Conservation (phyloP, 2,888 invertebrate species). For the Tenthredo livida region DNA sequence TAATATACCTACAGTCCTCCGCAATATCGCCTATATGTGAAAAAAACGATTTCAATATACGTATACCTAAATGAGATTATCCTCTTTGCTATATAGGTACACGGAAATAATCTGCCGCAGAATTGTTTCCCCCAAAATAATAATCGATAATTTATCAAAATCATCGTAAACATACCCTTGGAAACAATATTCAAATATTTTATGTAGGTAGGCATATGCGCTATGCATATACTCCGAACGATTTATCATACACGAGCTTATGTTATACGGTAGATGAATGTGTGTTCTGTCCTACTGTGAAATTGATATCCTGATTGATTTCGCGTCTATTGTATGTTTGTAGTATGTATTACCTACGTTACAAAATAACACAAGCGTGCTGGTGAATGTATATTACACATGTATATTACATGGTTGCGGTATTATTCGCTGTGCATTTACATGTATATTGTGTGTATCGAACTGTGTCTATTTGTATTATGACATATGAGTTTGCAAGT, state of each 20-base stretch:
- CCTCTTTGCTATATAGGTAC: neutral
- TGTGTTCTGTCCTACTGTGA: neutral
- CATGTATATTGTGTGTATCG: neutral
- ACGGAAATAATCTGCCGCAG: neutral
- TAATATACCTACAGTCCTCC: neutral
- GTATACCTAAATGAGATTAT: neutral
- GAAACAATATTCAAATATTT: neutral
- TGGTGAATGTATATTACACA: neutral
- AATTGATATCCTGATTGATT: slow-evolving; percentile 3
- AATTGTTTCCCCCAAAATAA: neutral
- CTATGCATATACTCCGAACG: neutral
- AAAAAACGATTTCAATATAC: neutral
- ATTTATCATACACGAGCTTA: neutral
- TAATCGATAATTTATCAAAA: neutral
- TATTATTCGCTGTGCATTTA: neutral
- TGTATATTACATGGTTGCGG: neutral
- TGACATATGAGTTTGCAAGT: neutral
- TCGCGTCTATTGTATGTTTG: neutral
- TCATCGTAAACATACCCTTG: neutral
- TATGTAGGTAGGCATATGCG: neutral
- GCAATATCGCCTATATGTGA: neutral
- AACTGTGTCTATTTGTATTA: neutral
- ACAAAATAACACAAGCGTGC: neutral
- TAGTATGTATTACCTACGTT: neutral
- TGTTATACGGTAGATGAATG: neutral